Percentiles rank a stretch among this genome's conserved stretches.
Evolutionary conservation across 2,888 invertebrate genomes (phyloP).

Genomic region (Pheosia tremula): DNA sequence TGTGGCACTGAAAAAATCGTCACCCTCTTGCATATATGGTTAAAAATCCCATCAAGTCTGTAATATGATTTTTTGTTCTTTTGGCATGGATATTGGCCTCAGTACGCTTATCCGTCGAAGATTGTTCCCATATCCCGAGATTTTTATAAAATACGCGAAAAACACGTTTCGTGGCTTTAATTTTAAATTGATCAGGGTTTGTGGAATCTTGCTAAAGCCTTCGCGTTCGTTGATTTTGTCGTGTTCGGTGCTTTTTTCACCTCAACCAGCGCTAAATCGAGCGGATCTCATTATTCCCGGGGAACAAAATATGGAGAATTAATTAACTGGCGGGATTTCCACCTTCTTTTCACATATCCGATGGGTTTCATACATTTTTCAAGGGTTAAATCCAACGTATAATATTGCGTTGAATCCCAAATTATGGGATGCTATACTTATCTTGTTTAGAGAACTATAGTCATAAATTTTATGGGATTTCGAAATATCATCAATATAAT

Average conservation of each 20-base stretch:
- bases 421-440: conserved; percentile 23
- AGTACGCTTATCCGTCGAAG: conserved; percentile 73
- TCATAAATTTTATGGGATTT: conserved; percentile 1
- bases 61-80: conserved; percentile 8
- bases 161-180: conserved; percentile 85
- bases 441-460: conserved; percentile 22
- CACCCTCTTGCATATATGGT: conserved; percentile 44
- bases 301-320: conserved; percentile 67
- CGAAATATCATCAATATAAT: conserved; percentile 26
- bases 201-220: conserved; percentile 80
- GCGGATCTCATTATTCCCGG: conserved; percentile 66
- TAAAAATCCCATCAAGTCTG: conserved; percentile 51
- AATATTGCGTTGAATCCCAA: conserved; percentile 15
- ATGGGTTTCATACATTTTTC: conserved; percentile 8
- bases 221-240: conserved; percentile 59
- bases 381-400: conserved; percentile 5
- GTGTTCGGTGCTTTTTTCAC: conserved; percentile 61
- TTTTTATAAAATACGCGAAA: conserved; percentile 84
- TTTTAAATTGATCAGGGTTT: conserved; percentile 84
- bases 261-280: conserved; percentile 55
- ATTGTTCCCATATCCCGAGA: conserved; percentile 80
- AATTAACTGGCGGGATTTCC: conserved; percentile 66
- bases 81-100: conserved; percentile 56
- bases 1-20: conserved; percentile 26
- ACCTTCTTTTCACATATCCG: conserved; percentile 39